Evolutionary conservation across 2,113 vertebrate species (phyloP), one percentile per base, ranked within the genome.

Genomic region (Pandion haliaetus): DNA sequence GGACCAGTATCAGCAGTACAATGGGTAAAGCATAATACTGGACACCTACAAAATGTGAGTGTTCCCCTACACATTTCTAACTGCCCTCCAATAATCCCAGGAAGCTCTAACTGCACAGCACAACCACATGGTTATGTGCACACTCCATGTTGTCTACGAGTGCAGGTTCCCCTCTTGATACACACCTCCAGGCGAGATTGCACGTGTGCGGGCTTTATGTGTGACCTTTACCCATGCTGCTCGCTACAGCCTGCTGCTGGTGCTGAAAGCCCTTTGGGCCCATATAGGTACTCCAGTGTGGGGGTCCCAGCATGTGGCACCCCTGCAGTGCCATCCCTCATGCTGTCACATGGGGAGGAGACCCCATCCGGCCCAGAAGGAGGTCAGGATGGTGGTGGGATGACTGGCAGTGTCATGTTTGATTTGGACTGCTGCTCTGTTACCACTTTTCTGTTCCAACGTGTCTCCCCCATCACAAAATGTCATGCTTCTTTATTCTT

Each of bases 231-330:
- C 16, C 11, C 1, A 0, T 58, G 21, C 50, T 54, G 31, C 12
- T 65, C 20, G 34, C 49, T 52, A 4, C 14, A 42, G 2, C 7
- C 10, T 47, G 12, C 0, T 2, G 26, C 15, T n/a, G 19, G 3
- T 28, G 21, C 4, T 4, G 36, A 59, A 78, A 8, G 3, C 12
- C 10, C 25, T 2, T 2, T n/a, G 7, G 14, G 9, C 28, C 86
- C 25, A 21, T 15, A 26, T 6, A 17, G 17, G 23, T 25, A 19
- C 10, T 50, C 26, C 0, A 3, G 66, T 19, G 21, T 15, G 10
- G 29, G 7, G 7, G 19, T 58, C 20, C 44, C 32, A 77, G 26
- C 5, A 3, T 3, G 12, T 50, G 26, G 4, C 14, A 14, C 1
- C 15, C 32, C 59, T 86, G 49, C 21, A 5, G 4, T 47, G 38